Evolutionary conservation across 1,140 invertebrate genomes (phyloP).

Genomic region (Cydia strobilella): DNA sequence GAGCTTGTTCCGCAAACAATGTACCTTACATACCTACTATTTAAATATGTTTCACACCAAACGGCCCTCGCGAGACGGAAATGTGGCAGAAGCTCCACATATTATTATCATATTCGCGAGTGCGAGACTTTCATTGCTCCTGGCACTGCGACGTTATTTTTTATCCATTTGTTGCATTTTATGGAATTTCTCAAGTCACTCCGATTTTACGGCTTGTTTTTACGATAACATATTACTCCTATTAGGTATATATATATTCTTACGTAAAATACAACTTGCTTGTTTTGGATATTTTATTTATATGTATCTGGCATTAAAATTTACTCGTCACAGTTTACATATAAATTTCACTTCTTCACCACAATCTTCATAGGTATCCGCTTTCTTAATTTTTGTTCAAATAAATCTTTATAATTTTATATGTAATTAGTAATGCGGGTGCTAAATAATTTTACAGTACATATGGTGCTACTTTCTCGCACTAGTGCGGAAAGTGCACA

Average conservation of each 20-base stretch:
- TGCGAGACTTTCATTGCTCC: slow-evolving; percentile 21
- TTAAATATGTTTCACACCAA: background rate
- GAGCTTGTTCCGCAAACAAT: background rate
- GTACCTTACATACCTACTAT: background rate
- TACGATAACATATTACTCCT: background rate
- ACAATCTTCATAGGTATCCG: too few species aligned
- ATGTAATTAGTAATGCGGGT: background rate
- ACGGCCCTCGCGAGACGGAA: background rate
- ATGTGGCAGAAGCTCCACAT: background rate
- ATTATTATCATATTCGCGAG: slow-evolving; percentile 5
- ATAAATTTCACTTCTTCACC: too few species aligned
- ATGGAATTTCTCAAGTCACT: background rate
- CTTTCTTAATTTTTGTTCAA: too few species aligned
- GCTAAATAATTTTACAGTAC: too few species aligned
- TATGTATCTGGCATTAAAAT: too few species aligned
- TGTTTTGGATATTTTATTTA: too few species aligned
- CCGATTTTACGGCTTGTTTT: background rate
- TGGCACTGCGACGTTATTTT: slow-evolving; percentile 9
- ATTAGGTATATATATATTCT: too few species aligned
- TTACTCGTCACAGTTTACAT: too few species aligned
- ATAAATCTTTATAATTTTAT: background rate
- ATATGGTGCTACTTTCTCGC: too few species aligned
- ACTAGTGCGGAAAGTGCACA: too few species aligned
- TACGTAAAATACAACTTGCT: too few species aligned
- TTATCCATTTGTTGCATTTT: slow-evolving; percentile 23